phyloP scores from a whole-genome alignment of 2,888 invertebrate species.

The Drosophila maculinotata region DNA sequence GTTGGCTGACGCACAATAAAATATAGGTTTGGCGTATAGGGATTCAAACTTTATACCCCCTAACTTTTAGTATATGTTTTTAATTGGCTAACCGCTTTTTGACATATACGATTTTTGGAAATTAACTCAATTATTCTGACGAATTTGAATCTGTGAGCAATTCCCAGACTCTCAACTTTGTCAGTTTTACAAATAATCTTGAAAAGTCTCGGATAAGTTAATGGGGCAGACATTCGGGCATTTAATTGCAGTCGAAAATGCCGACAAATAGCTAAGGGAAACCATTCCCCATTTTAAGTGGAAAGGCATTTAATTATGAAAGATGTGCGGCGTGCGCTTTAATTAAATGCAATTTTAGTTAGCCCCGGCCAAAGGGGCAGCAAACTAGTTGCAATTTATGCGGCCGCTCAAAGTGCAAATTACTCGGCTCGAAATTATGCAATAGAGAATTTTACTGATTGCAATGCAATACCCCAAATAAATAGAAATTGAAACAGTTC shows the following conservation, averaged over 20 bases:
- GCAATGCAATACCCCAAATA: slow-evolving; percentile 5
- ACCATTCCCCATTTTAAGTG: slow-evolving; percentile 34
- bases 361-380: slow-evolving; percentile 1
- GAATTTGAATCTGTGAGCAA: neutral
- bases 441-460: slow-evolving; percentile 21
- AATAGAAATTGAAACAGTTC: no score
- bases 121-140: neutral
- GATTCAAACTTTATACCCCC: slow-evolving; percentile 2
- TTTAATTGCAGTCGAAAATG: slow-evolving; percentile 22
- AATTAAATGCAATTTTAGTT: slow-evolving; percentile 54
- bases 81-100: neutral
- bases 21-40: slow-evolving; percentile 2
- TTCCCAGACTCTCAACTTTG: neutral
- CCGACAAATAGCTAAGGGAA: slow-evolving; percentile 7
- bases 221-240: slow-evolving; percentile 32
- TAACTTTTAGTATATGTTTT: neutral
- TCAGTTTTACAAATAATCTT: neutral
- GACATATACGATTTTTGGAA: neutral
- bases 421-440: slow-evolving; percentile 31
- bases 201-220: slow-evolving; percentile 29
- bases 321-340: slow-evolving; percentile 53
- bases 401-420: slow-evolving; percentile 28
- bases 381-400: slow-evolving; percentile 25
- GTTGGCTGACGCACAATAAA: slow-evolving; percentile 26
- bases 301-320: slow-evolving; percentile 40